Conservation (phyloP, 2,888 invertebrate species). For the Drosophila heteroneura region DNA sequence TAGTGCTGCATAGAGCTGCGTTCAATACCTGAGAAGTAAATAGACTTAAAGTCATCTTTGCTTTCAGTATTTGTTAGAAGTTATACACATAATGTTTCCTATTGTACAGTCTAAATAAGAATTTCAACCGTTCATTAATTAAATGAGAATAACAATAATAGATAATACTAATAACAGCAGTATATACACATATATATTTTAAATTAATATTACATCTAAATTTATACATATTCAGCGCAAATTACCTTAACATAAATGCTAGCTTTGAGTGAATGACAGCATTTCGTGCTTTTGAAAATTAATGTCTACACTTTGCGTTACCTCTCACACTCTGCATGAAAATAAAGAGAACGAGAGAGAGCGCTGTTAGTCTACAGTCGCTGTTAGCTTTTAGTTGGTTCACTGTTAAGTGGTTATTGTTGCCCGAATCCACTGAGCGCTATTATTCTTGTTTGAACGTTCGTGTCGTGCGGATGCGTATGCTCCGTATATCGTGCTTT, state of each 20-base stretch:
- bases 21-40: neutral
- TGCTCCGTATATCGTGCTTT: conserved; percentile 6
- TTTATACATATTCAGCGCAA: neutral
- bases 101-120: neutral
- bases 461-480: neutral
- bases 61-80: neutral
- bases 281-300: neutral
- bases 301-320: neutral
- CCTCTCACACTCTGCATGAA: neutral
- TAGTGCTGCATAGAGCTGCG: neutral
- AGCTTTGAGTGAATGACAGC: neutral
- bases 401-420: neutral
- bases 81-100: neutral
- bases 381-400: neutral
- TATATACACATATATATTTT: neutral
- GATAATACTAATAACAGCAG: too few relatives aligned
- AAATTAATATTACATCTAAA: neutral
- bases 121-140: neutral
- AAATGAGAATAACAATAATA: neutral
- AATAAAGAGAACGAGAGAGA: neutral
- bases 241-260: neutral
- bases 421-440: accelerated
- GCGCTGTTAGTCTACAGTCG: neutral
- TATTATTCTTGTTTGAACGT: conserved; percentile 2
- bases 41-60: neutral